phyloP scores from a whole-genome alignment of 2,888 invertebrate genomes.

The Drosophila vallismaia region DNA sequence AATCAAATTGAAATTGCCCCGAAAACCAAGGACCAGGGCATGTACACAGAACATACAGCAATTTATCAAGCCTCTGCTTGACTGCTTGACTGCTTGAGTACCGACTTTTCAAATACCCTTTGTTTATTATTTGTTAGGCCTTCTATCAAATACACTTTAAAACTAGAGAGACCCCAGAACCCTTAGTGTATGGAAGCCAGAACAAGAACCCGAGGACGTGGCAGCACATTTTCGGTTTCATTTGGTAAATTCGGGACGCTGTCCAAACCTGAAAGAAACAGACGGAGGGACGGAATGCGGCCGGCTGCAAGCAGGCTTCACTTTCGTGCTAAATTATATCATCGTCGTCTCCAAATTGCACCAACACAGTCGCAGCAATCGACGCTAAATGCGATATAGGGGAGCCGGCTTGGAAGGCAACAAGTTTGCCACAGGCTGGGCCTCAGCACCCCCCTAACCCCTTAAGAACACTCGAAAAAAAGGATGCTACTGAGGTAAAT shows the following conservation, averaged over 20 bases:
- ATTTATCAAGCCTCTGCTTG: constrained; percentile 64
- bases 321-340: constrained; percentile 78
- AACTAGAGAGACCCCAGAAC: background rate
- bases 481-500: background rate
- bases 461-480: constrained; percentile 12
- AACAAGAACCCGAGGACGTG: constrained; percentile 12
- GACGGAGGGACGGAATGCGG: constrained; percentile 15
- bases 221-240: constrained; percentile 68
- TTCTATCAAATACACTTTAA: no score
- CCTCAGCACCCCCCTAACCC: background rate
- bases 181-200: constrained; percentile 22
- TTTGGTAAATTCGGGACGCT: constrained; percentile 67
- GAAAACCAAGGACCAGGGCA: constrained; percentile 48
- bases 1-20: constrained; percentile 64
- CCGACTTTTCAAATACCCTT: constrained; percentile 9
- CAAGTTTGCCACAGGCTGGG: constrained; percentile 69
- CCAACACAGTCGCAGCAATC: constrained; percentile 12
- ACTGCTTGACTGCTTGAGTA: background rate
- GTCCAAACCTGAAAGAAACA: constrained; percentile 8
- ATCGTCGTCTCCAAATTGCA: constrained; percentile 67
- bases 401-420: constrained; percentile 61
- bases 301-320: constrained; percentile 75
- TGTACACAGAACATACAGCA: constrained; percentile 44
- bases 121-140: background rate
- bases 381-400: constrained; percentile 34